Base-by-base conservation (phyloP, 2,888 invertebrate species). In the Zonitis immaculata region DNA sequence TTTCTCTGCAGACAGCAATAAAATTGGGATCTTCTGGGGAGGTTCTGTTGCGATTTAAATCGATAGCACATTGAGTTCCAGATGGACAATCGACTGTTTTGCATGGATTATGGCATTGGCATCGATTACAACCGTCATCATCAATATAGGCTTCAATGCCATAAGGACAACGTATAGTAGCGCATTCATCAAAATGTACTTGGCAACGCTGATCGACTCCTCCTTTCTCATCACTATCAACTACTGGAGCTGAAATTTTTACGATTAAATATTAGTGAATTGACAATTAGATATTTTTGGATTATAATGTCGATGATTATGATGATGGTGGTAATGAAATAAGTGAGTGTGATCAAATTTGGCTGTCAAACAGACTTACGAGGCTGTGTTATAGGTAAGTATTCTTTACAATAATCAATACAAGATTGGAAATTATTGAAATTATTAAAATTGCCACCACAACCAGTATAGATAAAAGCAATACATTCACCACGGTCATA, bases 371-470 rank as follows among this genome's bases (percentile, higher is more conserved):
- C n/a, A 43, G 51, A 71, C 73, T 73, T 72, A 73, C 73, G 64
- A 57, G 67, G 60, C 46, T 67, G 66, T 16, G 70, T 68, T 52
- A 60, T 58, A 39, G 66, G 60, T 57, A 74, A 61, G 51, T 68
- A 69, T 42, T 74, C 58, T 63, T 63, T 67, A 75, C 87, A 87
- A 73, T 79, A 80, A 60, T 78, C 77, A 70, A 81, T 76, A 76
- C 91, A 92, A 68, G 84, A 81, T 66, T 85, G 82, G 76, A 83
- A 84, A 51, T 85, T 83, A 73, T 78, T 81, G 83, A 92, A 93
- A 79, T 88, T 88, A 80, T 95, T 95, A 69, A 81, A 82, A 77
- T 90, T 92, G 67, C 93, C 94, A 59, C 85, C 87, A 77, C 94
- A 95, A 77, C 95, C 94, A 61, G 84, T 83, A 79, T 88, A 95